Percentiles rank a stretch among this genome's conserved stretches.
phyloP scores from a whole-genome alignment of 2,888 invertebrate species.

The Carcina quercana region DNA sequence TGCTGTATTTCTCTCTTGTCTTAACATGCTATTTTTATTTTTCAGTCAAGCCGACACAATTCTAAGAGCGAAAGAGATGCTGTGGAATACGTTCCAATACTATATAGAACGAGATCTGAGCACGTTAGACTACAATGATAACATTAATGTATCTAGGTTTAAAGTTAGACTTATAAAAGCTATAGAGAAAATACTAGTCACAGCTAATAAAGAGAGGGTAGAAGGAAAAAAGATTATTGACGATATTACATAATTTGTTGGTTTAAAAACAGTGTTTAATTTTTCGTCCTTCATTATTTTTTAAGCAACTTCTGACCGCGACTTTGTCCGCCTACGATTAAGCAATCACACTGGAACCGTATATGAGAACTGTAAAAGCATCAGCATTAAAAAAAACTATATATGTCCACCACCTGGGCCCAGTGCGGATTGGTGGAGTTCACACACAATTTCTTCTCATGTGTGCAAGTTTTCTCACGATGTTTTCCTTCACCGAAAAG shows the following conservation, averaged over 20 bases:
- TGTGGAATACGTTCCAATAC: constrained; percentile 64
- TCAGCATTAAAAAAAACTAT: no score
- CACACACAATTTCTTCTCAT: no score
- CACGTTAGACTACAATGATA: constrained; percentile 33
- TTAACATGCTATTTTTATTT: constrained; percentile 26
- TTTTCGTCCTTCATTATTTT: not conserved
- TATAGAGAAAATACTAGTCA: constrained; percentile 42
- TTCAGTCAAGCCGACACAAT: constrained; percentile 68
- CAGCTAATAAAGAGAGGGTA: constrained; percentile 33
- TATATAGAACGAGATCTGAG: constrained; percentile 54
- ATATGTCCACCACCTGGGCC: no score
- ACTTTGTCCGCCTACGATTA: no score
- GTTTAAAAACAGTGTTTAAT: not conserved
- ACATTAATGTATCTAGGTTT: constrained; percentile 32
- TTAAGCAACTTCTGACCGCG: no score
- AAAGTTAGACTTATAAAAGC: constrained; percentile 44
- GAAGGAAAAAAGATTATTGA: constrained; percentile 6
- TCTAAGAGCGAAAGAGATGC: constrained; percentile 53
- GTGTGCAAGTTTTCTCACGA: no score
- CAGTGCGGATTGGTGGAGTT: no score
- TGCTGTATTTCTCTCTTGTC: no score
- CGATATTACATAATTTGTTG: constrained; percentile 4
- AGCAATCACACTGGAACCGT: no score
- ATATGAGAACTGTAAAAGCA: no score
- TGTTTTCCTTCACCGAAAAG: no score